Evolutionary conservation across 2,113 vertebrate genomes (phyloP).

Genomic region (Gallinago undulata): DNA sequence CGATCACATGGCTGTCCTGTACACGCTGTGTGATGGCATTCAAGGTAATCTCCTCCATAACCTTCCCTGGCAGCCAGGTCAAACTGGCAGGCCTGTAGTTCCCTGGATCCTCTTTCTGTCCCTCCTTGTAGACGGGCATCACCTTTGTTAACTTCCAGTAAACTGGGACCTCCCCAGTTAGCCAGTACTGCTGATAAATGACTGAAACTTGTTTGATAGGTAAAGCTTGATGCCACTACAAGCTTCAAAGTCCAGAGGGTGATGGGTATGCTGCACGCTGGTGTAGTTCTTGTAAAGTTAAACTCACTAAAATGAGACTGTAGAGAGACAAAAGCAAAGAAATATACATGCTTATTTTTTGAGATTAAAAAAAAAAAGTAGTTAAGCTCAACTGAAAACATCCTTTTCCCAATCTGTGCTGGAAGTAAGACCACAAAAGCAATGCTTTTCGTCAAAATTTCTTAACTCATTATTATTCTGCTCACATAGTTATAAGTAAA

Average conservation of each 20-base stretch:
- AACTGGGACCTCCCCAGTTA: not conserved
- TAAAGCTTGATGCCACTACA: not conserved
- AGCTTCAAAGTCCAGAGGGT: not conserved
- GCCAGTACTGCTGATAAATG: not conserved
- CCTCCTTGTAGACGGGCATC: not conserved
- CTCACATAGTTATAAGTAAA: not conserved
- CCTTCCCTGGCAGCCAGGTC: not conserved
- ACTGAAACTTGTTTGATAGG: not conserved
- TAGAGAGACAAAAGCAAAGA: not conserved
- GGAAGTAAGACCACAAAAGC: not conserved
- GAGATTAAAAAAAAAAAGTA: not conserved
- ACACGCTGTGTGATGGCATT: accelerated
- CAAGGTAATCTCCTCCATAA: not conserved
- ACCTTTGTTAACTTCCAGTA: not conserved
- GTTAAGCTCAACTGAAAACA: not conserved
- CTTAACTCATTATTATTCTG: not conserved
- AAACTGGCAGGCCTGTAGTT: not conserved
- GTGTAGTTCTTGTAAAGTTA: not conserved
- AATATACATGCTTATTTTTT: not conserved
- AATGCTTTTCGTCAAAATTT: not conserved
- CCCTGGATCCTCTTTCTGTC: not conserved
- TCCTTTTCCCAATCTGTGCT: not conserved
- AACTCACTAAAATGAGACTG: not conserved
- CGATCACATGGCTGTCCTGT: not conserved
- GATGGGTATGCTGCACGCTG: not conserved